A percentile compares a stretch with the other conserved stretches of the same genome.
Conservation (phyloP, 2,113 vertebrate genomes). For the Alosa alosa region DNA sequence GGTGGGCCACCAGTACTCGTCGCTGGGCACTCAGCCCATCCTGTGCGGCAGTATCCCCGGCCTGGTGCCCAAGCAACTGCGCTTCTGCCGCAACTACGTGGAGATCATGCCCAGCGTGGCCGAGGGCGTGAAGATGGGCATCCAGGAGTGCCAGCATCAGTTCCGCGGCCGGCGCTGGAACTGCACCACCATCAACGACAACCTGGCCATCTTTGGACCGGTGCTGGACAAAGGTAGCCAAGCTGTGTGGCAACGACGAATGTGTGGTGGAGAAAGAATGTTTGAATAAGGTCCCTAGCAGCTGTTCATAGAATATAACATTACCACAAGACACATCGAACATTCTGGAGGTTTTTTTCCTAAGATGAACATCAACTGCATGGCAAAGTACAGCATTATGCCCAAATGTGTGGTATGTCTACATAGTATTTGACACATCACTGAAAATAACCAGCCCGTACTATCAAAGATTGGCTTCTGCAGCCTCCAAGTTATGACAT, state of each 20-base stretch:
- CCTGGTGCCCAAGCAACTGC: conserved; percentile 93
- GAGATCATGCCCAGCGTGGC: conserved; percentile 98
- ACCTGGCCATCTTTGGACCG: conserved; percentile 92
- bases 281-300: background rate
- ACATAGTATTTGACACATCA: background rate
- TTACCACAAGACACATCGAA: background rate
- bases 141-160: conserved; percentile 95
- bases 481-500: background rate
- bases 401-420: background rate
- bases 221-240: conserved; percentile 92
- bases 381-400: too few species aligned
- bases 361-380: too few species aligned
- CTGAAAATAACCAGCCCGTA: background rate
- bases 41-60: conserved; percentile 93
- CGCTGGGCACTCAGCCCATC: conserved; percentile 87
- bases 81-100: conserved; percentile 95
- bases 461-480: background rate
- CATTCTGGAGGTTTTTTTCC: background rate
- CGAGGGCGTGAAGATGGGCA: conserved; percentile 90
- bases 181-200: conserved; percentile 90
- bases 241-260: background rate
- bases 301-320: background rate
- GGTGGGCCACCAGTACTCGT: conserved; percentile 88
- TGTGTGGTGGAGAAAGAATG: background rate
- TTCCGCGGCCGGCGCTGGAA: conserved; percentile 96